Evolutionary conservation across 2,113 vertebrate species (phyloP), one percentile per base, ranked within the genome.

Genomic region (Thunnus maccoyii): DNA sequence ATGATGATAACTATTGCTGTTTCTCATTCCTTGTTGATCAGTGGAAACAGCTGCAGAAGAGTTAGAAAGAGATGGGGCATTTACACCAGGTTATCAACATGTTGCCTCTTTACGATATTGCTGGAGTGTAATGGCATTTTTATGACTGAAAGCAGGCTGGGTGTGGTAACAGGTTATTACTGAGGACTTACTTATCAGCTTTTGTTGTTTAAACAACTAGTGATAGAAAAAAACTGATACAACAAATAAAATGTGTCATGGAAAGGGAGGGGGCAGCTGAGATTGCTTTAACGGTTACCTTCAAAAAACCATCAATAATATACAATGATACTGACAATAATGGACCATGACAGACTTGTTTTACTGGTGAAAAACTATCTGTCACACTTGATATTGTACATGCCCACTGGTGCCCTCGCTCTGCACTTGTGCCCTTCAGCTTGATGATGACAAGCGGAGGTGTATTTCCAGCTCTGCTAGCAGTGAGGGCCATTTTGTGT

Each of bases 391-490:
- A 8, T 41, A 41, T 5, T 9, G 63, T 20, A 27, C 12, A 25
- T 62, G 50, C 20, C 67, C 76, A 44, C 32, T 50, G 58, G 58
- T 8, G 72, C 70, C 13, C 56, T 56, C 67, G 8, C 25, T 20
- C 30, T 84, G 72, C 60, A 72, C 78, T 68, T 56, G 83, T 89
- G 82, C 81, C 66, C 69, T 72, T 67, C 9, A 55, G 30, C 73
- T 76, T 47, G 63, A 36, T 76, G 46, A 74, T 69, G 84, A 90
- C 88, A 89, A 89, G 87, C 77, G 78, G 74, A 72, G 72, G 63
- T 78, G 68, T 90, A 30, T 89, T 90, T 92, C 50, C 76, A 22
- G 65, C 47, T 22, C 52, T 5, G 76, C 52, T 72, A 68, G 83
- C 76, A 81, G 78, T 67, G 44, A 46, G 41, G 64, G 81, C 51